phyloP scores from a whole-genome alignment of 2,888 invertebrate genomes.

The Campoletis raptor region DNA sequence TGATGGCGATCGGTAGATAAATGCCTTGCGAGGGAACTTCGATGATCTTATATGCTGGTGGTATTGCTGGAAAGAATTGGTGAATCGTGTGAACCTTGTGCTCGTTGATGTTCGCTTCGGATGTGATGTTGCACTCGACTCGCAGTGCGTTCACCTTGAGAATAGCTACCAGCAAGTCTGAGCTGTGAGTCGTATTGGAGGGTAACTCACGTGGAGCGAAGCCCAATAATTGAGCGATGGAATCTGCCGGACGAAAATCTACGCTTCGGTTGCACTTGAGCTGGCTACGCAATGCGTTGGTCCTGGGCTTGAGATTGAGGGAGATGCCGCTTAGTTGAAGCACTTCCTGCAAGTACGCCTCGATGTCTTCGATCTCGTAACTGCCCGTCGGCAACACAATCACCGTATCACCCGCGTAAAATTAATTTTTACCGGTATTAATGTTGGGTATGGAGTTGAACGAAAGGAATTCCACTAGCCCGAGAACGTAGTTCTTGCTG shows the following conservation, averaged over 20 bases:
- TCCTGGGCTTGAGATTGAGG: constrained; percentile 4
- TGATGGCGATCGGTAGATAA: constrained; percentile 68
- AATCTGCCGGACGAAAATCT: constrained; percentile 51
- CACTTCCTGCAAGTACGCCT: constrained; percentile 62
- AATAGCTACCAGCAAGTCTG: constrained; percentile 68
- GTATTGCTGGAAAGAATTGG: too few relatives aligned
- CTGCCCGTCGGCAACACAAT: constrained; percentile 74
- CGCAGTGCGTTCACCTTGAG: constrained; percentile 64
- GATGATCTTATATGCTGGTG: constrained; percentile 71
- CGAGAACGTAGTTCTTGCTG: constrained; percentile 72
- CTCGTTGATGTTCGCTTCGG: constrained; percentile 70
- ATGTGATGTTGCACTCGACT: constrained; percentile 48
- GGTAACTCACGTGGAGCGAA: constrained; percentile 22
- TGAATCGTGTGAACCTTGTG: constrained; percentile 59
- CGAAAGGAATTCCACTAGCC: constrained; percentile 74
- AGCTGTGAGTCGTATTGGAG: constrained; percentile 52
- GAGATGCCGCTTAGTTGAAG: background rate
- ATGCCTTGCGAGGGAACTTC: constrained; percentile 75
- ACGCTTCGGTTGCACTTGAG: constrained; percentile 46
- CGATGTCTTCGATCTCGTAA: constrained; percentile 78
- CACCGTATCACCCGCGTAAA: constrained; percentile 39
- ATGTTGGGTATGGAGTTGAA: constrained; percentile 78
- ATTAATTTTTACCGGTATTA: constrained; percentile 75
- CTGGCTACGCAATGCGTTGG: constrained; percentile 40
- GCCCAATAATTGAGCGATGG: constrained; percentile 38